Evolutionary conservation across 2,797 vertebrate species (phyloP), one percentile per base, ranked within the genome.

Genomic region (Bradypodion pumilum): DNA sequence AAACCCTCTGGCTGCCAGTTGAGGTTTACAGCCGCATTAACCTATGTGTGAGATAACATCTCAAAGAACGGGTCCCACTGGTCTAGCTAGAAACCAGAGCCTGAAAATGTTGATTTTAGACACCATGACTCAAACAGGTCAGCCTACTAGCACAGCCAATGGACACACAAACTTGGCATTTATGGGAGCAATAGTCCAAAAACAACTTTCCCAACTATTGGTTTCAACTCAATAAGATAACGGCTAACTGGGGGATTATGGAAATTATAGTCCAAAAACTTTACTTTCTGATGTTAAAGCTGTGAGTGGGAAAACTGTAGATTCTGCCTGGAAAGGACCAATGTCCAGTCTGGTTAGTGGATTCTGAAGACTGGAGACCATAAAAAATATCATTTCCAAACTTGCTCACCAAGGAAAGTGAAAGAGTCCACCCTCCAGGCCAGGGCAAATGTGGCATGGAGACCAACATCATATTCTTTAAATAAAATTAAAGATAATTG

Each of bases 1-100:
- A 82, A 86, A 85, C 60, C 88, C 40, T 87, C 90, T 88, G 92
- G 87, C 49, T 13, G 65, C 32, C 70, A 78, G 19, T 91, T 90
- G 85, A 7, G 65, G 80, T 92, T 92, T 85, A 86, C 78, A 79
- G 87, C 46, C 62, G 29, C 10, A 69, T 81, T 78, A 83, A 80
- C 5, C 37, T 81, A 66, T 2, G 27, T 25, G 25, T 65, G 88
- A 88, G 87, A 84, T 37, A 10, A 2, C 0, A 15, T 84, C 87
- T 86, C 52, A 82, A 90, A 87, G 85, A 87, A 84, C 6, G 9
- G 74, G 72, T 4, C 81, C 81, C 1, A 0, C n/a, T 15, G 65
- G 78, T 87, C 82, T 32, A 46, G 56, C 79, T 78, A 7, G 32
- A 68, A 68, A 37, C 40, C 25, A 42, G 37, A 42, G 10, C 69